Evolutionary conservation across 2,113 vertebrate species (phyloP).

Genomic region (Thomomys bottae): DNA sequence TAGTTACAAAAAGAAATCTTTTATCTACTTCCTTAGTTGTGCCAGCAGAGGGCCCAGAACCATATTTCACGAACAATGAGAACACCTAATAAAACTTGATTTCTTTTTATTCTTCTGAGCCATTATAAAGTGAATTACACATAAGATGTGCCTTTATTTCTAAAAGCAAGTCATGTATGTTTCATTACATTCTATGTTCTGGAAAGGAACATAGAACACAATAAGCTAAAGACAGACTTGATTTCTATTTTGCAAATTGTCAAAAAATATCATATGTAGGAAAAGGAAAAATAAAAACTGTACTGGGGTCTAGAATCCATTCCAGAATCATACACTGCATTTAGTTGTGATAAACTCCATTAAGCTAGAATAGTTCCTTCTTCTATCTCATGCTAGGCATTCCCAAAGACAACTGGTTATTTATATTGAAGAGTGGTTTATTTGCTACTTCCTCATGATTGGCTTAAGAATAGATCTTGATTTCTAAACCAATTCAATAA

Average conservation of each 20-base stretch:
- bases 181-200: background rate
- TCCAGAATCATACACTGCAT: background rate
- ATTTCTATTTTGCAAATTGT: background rate
- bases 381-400: background rate
- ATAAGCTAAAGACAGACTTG: background rate
- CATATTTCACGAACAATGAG: background rate
- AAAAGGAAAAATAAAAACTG: background rate
- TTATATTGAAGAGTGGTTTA: background rate
- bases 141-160: background rate
- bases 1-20: background rate
- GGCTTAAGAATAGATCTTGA: too few species aligned
- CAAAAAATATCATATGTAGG: background rate
- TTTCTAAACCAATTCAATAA: background rate
- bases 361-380: background rate
- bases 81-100: too few species aligned
- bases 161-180: constrained; percentile 1
- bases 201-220: background rate
- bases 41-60: background rate
- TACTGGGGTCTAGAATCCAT: background rate
- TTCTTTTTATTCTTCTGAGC: background rate
- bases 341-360: background rate
- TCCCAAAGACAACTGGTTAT: background rate
- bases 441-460: constrained; percentile 22
- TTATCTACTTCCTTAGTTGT: background rate
- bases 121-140: background rate